Conservation (phyloP, 2,888 invertebrate species). For the Coleophora flavipennella region DNA sequence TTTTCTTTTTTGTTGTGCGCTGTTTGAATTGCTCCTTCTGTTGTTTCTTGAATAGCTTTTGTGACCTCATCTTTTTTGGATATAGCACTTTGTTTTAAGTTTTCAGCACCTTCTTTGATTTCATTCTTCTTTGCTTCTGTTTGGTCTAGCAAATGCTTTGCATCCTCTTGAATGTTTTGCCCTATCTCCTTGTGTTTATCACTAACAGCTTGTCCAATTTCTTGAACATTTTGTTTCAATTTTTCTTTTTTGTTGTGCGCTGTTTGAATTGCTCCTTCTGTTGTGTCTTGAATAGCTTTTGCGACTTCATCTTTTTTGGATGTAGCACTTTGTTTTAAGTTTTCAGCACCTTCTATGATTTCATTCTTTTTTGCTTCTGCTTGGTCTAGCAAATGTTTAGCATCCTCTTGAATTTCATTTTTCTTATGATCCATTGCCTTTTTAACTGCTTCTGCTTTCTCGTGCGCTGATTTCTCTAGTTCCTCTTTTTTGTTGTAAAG, state of each 20-base stretch:
- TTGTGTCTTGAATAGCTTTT: slow-evolving; percentile 16
- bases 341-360: slow-evolving; percentile 15
- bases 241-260: slow-evolving; percentile 15
- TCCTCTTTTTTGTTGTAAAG: slow-evolving; percentile 17
- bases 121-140: slow-evolving; percentile 25
- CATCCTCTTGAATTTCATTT: slow-evolving; percentile 34
- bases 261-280: slow-evolving; percentile 14
- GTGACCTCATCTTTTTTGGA: slow-evolving; percentile 17
- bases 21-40: slow-evolving; percentile 14
- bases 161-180: slow-evolving; percentile 21
- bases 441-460: slow-evolving; percentile 31
- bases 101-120: slow-evolving; percentile 15
- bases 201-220: slow-evolving; percentile 12
- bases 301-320: slow-evolving; percentile 17
- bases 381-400: slow-evolving; percentile 26
- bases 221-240: slow-evolving; percentile 9
- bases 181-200: slow-evolving; percentile 23
- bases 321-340: slow-evolving; percentile 19
- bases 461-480: slow-evolving; percentile 25
- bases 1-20: slow-evolving; percentile 15
- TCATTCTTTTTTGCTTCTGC: slow-evolving; percentile 25
- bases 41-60: slow-evolving; percentile 16
- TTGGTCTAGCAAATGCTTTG: slow-evolving; percentile 26
- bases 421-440: slow-evolving; percentile 34
- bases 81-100: slow-evolving; percentile 19